A percentile compares a stretch with the other conserved stretches of the same genome.
phyloP scores from a whole-genome alignment of 2,797 vertebrate genomes.

The Hozukius guyotensis region DNA sequence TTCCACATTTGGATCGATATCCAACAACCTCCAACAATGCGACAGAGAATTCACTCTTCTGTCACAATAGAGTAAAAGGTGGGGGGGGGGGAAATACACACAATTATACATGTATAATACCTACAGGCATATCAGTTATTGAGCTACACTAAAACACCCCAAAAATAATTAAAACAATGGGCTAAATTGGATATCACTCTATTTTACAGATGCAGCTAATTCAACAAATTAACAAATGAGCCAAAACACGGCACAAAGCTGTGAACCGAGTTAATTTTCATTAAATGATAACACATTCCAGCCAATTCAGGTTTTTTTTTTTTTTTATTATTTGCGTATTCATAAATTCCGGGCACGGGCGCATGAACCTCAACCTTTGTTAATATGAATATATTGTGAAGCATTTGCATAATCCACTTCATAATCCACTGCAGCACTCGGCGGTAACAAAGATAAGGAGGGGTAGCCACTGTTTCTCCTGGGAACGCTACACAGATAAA shows the following conservation, averaged over 20 bases:
- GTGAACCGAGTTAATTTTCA: conserved; percentile 47
- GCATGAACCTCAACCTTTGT: conserved; percentile 76
- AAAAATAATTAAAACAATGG: conserved; percentile 44
- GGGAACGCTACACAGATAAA: conserved; percentile 83
- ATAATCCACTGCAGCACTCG: conserved; percentile 80
- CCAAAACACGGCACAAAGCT: conserved; percentile 26
- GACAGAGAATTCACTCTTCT: conserved; percentile 1
- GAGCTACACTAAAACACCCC: neutral
- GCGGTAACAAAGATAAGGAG: conserved; percentile 77
- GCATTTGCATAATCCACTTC: conserved; percentile 82
- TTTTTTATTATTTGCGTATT: conserved; percentile 55
- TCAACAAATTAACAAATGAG: conserved; percentile 64
- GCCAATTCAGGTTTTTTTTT: conserved; percentile 26
- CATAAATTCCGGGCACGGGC: conserved; percentile 74
- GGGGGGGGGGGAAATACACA: neutral
- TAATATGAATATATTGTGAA: conserved; percentile 80
- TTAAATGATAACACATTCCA: conserved; percentile 74
- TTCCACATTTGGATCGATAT: conserved; percentile 19
- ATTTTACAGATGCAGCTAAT: conserved; percentile 51
- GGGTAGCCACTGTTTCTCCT: conserved; percentile 81
- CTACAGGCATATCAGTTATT: conserved; percentile 40
- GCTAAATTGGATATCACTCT: conserved; percentile 54
- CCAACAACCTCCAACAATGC: neutral
- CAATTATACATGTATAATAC: conserved; percentile 17
- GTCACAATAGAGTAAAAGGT: neutral